Evolutionary conservation across 37 sponge, comb jelly and placozoan species (phyloP).

Genomic region (Haliclona indistincta): DNA sequence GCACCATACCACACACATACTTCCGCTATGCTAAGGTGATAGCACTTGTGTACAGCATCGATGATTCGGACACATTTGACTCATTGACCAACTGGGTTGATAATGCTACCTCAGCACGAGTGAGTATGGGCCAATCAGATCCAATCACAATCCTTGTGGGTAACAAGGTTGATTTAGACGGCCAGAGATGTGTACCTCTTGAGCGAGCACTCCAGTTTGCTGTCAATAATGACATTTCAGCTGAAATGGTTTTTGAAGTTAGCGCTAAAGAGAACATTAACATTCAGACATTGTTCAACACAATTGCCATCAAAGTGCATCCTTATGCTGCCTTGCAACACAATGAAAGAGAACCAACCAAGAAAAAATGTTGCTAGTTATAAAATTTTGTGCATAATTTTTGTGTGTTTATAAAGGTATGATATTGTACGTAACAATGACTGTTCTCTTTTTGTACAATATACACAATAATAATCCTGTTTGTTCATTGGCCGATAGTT

Average conservation of each 20-base stretch:
- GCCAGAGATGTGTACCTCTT: constrained; percentile 13
- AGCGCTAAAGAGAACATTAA: constrained; percentile 49
- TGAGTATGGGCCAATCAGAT: constrained; percentile 8
- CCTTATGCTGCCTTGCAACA: constrained; percentile 5
- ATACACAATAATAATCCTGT: neutral
- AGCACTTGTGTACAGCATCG: constrained; percentile 64
- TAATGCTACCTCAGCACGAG: constrained; percentile 34
- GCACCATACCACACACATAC: constrained; percentile 79
- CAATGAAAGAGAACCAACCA: neutral
- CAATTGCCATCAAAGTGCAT: constrained; percentile 49
- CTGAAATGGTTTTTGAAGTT: constrained; percentile 63
- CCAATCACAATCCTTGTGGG: constrained; percentile 58
- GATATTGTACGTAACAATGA: no score
- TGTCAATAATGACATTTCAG: constrained; percentile 53
- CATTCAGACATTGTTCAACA: constrained; percentile 60
- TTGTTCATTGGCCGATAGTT: neutral
- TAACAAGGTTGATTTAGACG: constrained; percentile 61
- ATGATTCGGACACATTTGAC: constrained; percentile 69
- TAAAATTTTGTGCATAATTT: neutral
- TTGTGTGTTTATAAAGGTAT: neutral
- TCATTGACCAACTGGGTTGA: constrained; percentile 67
- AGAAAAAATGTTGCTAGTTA: neutral
- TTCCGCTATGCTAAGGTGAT: constrained; percentile 73
- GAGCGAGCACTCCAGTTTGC: constrained; percentile 26
- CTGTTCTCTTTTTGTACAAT: neutral